phyloP scores from a whole-genome alignment of 1,140 invertebrate species.

The Pseudoatta argentina region DNA sequence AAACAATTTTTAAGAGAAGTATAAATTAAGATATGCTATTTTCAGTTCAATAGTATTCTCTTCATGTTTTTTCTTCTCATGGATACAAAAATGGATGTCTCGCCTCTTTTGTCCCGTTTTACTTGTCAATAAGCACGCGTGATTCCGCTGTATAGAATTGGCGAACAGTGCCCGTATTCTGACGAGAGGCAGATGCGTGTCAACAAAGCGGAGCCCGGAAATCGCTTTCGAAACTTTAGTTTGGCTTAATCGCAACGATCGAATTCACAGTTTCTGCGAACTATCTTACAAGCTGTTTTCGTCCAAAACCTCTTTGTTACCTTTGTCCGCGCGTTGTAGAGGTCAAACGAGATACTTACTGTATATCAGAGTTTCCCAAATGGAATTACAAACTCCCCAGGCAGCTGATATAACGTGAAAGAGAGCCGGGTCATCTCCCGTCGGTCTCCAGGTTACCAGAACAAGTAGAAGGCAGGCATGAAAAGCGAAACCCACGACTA shows the following conservation, averaged over 20 bases:
- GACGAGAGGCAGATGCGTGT: not conserved
- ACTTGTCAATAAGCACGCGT: not conserved
- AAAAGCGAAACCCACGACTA: conserved; percentile 90
- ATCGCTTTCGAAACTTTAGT: conserved; percentile 10
- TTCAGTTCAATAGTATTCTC: not conserved
- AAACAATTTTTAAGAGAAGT: not conserved
- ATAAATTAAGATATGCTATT: conserved; percentile 14
- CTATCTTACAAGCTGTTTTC: not conserved
- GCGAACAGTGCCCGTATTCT: conserved; percentile 8
- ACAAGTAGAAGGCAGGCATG: conserved; percentile 90
- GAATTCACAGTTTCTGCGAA: not conserved
- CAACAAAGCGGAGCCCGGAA: not conserved
- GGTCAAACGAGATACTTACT: conserved; percentile 73
- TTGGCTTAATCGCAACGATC: not conserved
- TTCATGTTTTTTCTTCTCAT: not conserved
- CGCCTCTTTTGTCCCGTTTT: not conserved
- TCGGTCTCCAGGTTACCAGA: conserved; percentile 89
- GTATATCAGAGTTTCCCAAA: conserved; percentile 90
- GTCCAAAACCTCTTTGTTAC: not conserved
- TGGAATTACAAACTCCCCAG: conserved; percentile 92
- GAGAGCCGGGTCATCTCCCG: conserved; percentile 88
- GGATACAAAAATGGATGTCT: not conserved
- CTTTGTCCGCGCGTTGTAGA: not conserved
- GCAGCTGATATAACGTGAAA: conserved; percentile 91
- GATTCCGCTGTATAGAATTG: conserved; percentile 1